Evolutionary conservation across 2,113 vertebrate species (phyloP).

Genomic region (Zosterops hypoxanthus): DNA sequence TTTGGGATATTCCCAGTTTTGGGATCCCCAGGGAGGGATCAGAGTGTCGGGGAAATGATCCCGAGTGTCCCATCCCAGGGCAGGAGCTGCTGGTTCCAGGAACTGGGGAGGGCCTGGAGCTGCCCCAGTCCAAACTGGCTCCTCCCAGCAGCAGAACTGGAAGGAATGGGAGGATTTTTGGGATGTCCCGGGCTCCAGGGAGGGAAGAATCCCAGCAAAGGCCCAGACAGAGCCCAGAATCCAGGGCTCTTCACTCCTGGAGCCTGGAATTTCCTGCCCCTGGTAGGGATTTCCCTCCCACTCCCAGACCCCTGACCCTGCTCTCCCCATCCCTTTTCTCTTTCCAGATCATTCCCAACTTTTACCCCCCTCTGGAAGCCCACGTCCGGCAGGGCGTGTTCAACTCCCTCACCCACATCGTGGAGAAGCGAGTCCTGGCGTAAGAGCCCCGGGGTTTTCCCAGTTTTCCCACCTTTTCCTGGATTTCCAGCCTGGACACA

Average conservation of each 20-base stretch:
- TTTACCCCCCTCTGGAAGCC: slow-evolving; percentile 89
- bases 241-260: background rate
- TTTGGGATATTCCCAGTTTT: too few relatives aligned
- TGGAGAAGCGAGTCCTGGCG: slow-evolving; percentile 98
- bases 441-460: slow-evolving; percentile 65
- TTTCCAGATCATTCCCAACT: slow-evolving; percentile 90
- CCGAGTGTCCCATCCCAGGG: too few relatives aligned
- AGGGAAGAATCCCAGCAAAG: background rate
- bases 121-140: too few relatives aligned
- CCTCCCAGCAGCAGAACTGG: background rate
- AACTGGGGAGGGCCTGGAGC: too few relatives aligned
- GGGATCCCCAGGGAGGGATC: background rate
- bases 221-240: background rate
- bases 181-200: background rate
- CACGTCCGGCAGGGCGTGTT: slow-evolving; percentile 94
- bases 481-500: fast-evolving
- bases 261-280: background rate
- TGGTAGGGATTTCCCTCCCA: fast-evolving
- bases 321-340: background rate
- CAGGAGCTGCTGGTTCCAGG: too few relatives aligned
- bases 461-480: fast-evolving
- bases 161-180: background rate
- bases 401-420: slow-evolving; percentile 95
- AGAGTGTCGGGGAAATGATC: background rate
- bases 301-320: slow-evolving; percentile 54